phyloP scores from a whole-genome alignment of 2,888 invertebrate genomes.

The Pteria penguin region DNA sequence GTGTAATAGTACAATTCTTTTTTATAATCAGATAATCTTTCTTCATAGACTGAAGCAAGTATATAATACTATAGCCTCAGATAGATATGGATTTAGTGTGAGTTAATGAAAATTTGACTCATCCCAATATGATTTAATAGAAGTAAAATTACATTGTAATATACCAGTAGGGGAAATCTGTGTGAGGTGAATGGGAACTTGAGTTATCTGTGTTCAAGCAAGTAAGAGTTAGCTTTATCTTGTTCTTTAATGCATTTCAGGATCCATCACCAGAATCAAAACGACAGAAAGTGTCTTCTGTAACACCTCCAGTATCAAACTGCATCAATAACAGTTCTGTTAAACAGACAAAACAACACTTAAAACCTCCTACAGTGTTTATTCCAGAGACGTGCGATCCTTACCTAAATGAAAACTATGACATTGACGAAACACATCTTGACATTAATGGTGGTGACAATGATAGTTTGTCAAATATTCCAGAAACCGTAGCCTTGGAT shows the following conservation, averaged over 20 bases:
- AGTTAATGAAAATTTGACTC: too few species aligned
- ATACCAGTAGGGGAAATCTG: too few species aligned
- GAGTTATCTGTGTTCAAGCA: too few species aligned
- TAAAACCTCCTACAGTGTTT: constrained; percentile 25
- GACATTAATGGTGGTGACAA: neutral
- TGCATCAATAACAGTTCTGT: neutral
- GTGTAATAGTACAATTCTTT: too few species aligned
- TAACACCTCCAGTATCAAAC: neutral
- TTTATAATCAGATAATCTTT: too few species aligned
- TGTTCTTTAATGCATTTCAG: too few species aligned
- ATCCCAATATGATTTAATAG: too few species aligned
- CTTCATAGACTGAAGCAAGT: too few species aligned
- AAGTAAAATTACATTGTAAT: too few species aligned
- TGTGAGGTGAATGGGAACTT: too few species aligned
- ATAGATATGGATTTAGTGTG: too few species aligned
- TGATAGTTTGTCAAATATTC: constrained; percentile 1
- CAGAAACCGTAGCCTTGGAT: constrained; percentile 48
- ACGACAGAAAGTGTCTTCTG: constrained; percentile 17
- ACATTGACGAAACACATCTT: neutral
- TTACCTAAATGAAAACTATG: neutral
- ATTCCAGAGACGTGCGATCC: constrained; percentile 52
- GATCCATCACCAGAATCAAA: constrained; percentile 55
- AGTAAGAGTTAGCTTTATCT: neutral
- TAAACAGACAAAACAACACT: neutral
- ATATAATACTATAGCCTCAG: too few species aligned